Evolutionary conservation across 2,888 invertebrate genomes (phyloP).

Genomic region (Anorthoa munda): DNA sequence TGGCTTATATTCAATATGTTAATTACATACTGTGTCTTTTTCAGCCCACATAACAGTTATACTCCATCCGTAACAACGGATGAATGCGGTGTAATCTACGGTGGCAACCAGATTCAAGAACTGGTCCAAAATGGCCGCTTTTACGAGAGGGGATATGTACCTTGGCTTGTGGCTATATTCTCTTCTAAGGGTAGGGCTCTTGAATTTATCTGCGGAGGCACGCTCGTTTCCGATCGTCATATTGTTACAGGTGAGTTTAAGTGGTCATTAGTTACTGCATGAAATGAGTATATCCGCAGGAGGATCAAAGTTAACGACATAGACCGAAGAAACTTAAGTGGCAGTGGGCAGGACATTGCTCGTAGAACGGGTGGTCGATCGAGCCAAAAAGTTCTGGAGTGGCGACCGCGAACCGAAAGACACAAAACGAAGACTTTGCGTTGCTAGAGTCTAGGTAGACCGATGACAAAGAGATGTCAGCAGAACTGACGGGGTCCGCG

Average conservation of each 20-base stretch:
- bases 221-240: slow-evolving; percentile 83
- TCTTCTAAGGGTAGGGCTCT: slow-evolving; percentile 74
- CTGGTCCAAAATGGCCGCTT: neutral
- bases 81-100: slow-evolving; percentile 79
- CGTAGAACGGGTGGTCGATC: too few species aligned
- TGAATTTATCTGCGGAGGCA: slow-evolving; percentile 83
- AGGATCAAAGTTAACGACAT: too few species aligned
- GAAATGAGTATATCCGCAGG: too few species aligned
- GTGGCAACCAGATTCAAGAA: slow-evolving; percentile 30
- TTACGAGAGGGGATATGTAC: slow-evolving; percentile 91
- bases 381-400: too few species aligned
- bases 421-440: too few species aligned
- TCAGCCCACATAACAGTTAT: neutral
- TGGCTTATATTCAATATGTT: neutral
- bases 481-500: too few species aligned
- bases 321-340: too few species aligned
- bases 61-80: neutral
- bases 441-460: too few species aligned
- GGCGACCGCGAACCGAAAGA: too few species aligned
- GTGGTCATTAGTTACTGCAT: too few species aligned
- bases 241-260: slow-evolving; percentile 81
- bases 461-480: too few species aligned
- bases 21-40: neutral
- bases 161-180: slow-evolving; percentile 93
- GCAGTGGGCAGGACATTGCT: too few species aligned